These are phyloP conservation scores for Gnatocerus cornutus DNA, from an alignment of 2,888 invertebrate species.

Conservation along the genomic window DNA sequence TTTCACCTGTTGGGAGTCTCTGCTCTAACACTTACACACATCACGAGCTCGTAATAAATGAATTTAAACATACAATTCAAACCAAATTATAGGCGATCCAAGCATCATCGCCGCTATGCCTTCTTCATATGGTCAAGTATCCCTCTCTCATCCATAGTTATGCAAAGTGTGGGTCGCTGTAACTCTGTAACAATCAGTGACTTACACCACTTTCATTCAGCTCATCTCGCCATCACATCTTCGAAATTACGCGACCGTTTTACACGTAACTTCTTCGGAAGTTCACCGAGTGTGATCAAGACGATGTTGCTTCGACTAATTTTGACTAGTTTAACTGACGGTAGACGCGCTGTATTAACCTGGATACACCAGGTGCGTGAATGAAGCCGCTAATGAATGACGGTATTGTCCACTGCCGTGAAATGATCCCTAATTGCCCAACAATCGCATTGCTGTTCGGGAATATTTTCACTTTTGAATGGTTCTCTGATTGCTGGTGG, in stretches of 20 bases:
- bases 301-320: neutral
- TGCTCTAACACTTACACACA: conserved; percentile 57
- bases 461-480: conserved; percentile 68
- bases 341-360: conserved; percentile 42
- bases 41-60: conserved; percentile 60
- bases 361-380: conserved; percentile 56
- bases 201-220: neutral
- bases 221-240: neutral
- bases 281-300: too few relatives aligned
- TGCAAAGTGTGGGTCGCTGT: conserved; percentile 43
- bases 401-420: conserved; percentile 68
- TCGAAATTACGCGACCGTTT: neutral
- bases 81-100: conserved; percentile 62
- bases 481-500: conserved; percentile 64
- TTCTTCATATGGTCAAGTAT: conserved; percentile 46
- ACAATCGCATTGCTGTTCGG: conserved; percentile 68
- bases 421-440: conserved; percentile 71
- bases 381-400: conserved; percentile 67
- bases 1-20: conserved; percentile 51
- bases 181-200: conserved; percentile 40
- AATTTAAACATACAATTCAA: conserved; percentile 63
- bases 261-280: too few relatives aligned
- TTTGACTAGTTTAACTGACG: neutral
- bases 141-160: conserved; percentile 41
- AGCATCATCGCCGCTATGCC: conserved; percentile 60